Evolutionary conservation across 2,797 vertebrate species (phyloP).

Genomic region (Schizothorax lantsangensis): DNA sequence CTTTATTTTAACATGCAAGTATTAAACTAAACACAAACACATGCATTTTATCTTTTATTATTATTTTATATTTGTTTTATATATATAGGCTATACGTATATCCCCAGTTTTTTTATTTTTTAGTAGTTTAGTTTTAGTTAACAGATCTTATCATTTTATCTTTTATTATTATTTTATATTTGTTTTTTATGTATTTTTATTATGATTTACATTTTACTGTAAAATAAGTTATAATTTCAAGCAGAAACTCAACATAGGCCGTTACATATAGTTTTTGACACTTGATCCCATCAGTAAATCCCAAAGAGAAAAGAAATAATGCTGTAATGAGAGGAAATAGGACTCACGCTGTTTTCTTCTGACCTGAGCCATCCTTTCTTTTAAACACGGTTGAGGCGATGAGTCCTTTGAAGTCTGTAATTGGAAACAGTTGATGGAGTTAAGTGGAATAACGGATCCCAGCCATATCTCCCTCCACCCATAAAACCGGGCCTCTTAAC

Average conservation of each 20-base stretch:
- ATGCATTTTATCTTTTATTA: too few species aligned
- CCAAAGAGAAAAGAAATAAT: constrained; percentile 15
- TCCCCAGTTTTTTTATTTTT: too few species aligned
- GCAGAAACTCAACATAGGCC: not conserved
- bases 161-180: not conserved
- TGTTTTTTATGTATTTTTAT: not conserved
- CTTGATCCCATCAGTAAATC: not conserved
- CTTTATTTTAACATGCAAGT: not conserved
- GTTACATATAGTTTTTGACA: not conserved
- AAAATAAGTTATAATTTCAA: not conserved
- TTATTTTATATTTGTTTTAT: too few species aligned
- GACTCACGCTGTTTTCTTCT: constrained; percentile 50
- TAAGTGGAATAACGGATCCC: constrained; percentile 45
- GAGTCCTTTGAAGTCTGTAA: constrained; percentile 71
- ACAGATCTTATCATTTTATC: not conserved
- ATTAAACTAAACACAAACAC: not conserved
- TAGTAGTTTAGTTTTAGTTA: not conserved
- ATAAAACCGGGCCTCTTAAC: constrained; percentile 42
- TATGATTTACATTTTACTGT: not conserved
- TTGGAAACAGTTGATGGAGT: constrained; percentile 63
- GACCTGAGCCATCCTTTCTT: constrained; percentile 56
- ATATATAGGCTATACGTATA: too few species aligned
- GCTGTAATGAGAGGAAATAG: constrained; percentile 30
- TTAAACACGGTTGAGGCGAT: constrained; percentile 57
- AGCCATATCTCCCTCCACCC: constrained; percentile 19